A percentile compares a stretch with the other conserved stretches of the same genome.
phyloP scores from a whole-genome alignment of 2,888 invertebrate genomes.

The Dasypolia templi region DNA sequence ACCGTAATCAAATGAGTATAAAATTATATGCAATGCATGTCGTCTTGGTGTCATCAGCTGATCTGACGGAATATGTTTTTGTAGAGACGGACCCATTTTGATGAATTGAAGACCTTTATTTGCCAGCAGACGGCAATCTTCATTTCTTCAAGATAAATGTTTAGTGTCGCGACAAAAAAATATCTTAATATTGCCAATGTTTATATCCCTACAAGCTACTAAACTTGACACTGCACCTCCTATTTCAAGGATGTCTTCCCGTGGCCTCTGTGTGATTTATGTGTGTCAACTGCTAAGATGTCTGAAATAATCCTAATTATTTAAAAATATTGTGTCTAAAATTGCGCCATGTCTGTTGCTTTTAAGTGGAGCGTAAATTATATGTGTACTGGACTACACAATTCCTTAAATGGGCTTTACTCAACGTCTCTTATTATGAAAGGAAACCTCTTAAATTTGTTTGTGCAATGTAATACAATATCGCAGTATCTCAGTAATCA shows the following conservation, averaged over 20 bases:
- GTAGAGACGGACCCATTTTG: neutral
- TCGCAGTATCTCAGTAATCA: constrained; percentile 68
- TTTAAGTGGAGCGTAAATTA: constrained; percentile 62
- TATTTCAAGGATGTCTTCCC: neutral
- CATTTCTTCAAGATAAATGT: neutral
- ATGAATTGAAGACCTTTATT: neutral
- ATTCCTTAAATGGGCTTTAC: constrained; percentile 64
- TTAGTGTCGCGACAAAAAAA: neutral
- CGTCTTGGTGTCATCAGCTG: constrained; percentile 19
- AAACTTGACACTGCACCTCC: neutral
- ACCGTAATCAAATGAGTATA: constrained; percentile 13
- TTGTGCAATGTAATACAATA: constrained; percentile 79
- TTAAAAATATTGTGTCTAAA: constrained; percentile 15
- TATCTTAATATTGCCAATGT: neutral
- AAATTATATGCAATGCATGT: constrained; percentile 26
- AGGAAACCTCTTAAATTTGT: constrained; percentile 71
- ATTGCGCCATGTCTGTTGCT: constrained; percentile 46
- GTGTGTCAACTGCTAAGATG: neutral
- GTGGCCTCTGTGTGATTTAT: too few relatives aligned
- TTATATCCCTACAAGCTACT: too few relatives aligned
- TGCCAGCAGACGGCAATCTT: neutral
- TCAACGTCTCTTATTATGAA: constrained; percentile 70
- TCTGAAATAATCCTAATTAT: constrained; percentile 21
- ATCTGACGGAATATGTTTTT: neutral
- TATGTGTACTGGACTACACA: constrained; percentile 55